Evolutionary conservation across 2,797 vertebrate species (phyloP), one percentile per base, ranked within the genome.

Genomic region (Denticeps clupeoides): DNA sequence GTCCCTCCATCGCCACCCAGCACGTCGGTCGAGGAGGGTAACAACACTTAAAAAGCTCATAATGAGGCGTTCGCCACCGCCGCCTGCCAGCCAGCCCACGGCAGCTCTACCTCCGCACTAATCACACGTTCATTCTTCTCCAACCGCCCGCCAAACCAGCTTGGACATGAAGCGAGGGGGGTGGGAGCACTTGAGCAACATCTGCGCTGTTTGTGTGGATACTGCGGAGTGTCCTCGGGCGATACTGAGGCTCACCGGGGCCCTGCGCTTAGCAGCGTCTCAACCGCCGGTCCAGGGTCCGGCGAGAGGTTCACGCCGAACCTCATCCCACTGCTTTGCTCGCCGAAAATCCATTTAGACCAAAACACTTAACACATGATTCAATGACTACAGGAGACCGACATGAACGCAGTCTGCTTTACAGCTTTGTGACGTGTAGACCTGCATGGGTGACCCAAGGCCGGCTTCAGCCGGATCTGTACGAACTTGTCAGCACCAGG

Each of bases 1-100:
- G 78, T 75, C 75, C 75, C 75, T 75, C 73, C 70, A 72, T 77
- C 68, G 62, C 66, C 19, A 77, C 73, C 75, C 72, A 65, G 66
- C 65, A 62, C 61, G 53, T 33, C 69, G 63, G 73, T 77, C 75
- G 74, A 62, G 62, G 45, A 38, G 35, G 38, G 68, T 75, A 79
- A 81, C 83, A 73, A 76, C 61, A 60, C 68, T 64, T 72, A 77
- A 71, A 71, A 71, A 69, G 69, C 64, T 47, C 42, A 69, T 80
- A 79, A 79, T 74, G 73, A 77, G 73, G 74, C 49, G 67, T 70
- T 64, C 59, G 66, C 67, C 68, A 68, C 72, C 65, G 58, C 78
- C 63, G 72, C 76, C 72, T 72, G 73, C 71, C 70, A 72, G 75
- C 73, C 61, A 70, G 68, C 69, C 74, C 70, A 53, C 70, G 53